phyloP scores from a whole-genome alignment of 2,113 vertebrate genomes.

The Ploceus nigricollis region DNA sequence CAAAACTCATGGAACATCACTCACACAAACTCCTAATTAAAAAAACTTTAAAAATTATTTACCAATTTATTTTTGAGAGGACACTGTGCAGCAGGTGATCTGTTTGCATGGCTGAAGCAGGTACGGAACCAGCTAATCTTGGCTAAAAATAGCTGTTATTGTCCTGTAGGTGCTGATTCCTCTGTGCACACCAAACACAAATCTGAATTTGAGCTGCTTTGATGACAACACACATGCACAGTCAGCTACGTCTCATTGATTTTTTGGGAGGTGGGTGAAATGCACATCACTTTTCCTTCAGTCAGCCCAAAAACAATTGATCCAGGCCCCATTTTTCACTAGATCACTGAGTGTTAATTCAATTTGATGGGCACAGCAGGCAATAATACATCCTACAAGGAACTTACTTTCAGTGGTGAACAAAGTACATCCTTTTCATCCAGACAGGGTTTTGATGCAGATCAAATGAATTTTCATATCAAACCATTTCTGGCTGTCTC shows the following conservation, averaged over 20 bases:
- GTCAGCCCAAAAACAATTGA: constrained; percentile 27
- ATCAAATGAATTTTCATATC: constrained; percentile 27
- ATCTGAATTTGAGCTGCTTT: background rate
- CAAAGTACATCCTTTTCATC: constrained; percentile 1
- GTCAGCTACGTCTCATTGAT: constrained; percentile 20
- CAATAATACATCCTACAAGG: background rate
- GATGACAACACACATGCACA: background rate
- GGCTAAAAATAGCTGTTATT: background rate
- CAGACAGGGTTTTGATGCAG: background rate
- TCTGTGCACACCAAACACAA: background rate
- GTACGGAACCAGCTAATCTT: background rate
- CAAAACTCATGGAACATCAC: background rate
- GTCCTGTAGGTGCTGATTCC: background rate
- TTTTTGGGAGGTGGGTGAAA: background rate
- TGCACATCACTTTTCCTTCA: constrained; percentile 30
- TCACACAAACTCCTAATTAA: background rate
- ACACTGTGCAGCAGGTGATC: background rate
- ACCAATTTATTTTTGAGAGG: background rate
- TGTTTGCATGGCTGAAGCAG: background rate
- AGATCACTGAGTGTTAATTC: constrained; percentile 56
- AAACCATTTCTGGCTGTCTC: background rate
- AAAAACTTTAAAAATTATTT: background rate
- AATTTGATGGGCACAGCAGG: constrained; percentile 41
- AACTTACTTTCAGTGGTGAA: background rate
- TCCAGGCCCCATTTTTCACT: constrained; percentile 47